These are phyloP conservation scores for Melospiza georgiana DNA, from an alignment of 2,113 vertebrate genomes.

Conservation along the genomic window DNA sequence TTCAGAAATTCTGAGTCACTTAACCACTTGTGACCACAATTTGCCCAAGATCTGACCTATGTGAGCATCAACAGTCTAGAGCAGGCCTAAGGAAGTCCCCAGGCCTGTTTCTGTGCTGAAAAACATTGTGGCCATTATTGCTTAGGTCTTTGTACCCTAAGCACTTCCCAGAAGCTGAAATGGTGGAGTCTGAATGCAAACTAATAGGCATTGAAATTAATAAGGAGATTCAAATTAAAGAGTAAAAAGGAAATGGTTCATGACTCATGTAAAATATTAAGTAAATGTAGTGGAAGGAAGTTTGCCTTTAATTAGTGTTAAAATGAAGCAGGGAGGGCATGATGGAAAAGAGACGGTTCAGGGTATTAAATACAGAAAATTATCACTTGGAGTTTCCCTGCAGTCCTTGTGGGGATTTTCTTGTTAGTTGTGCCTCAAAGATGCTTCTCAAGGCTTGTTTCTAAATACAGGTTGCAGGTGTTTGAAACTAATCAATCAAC, in stretches of 20 bases:
- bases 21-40: background rate
- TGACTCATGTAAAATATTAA: constrained; percentile 1
- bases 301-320: constrained; percentile 3
- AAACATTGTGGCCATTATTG: background rate
- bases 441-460: background rate
- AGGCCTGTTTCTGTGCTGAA: background rate
- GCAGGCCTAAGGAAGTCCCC: background rate
- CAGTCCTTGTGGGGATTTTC: background rate
- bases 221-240: background rate
- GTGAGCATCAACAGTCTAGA: background rate
- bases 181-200: background rate
- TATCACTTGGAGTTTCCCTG: background rate
- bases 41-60: background rate
- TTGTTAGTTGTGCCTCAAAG: background rate
- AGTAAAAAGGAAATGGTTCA: background rate
- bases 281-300: constrained; percentile 31
- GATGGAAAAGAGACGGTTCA: background rate
- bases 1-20: background rate
- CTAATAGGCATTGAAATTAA: constrained; percentile 1
- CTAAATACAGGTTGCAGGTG: background rate
- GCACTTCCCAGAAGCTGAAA: background rate
- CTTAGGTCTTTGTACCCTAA: background rate
- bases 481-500: background rate
- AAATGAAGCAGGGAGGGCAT: background rate
- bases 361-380: background rate